phyloP scores from a whole-genome alignment of 2,113 vertebrate species.

The Ailurus styani region DNA sequence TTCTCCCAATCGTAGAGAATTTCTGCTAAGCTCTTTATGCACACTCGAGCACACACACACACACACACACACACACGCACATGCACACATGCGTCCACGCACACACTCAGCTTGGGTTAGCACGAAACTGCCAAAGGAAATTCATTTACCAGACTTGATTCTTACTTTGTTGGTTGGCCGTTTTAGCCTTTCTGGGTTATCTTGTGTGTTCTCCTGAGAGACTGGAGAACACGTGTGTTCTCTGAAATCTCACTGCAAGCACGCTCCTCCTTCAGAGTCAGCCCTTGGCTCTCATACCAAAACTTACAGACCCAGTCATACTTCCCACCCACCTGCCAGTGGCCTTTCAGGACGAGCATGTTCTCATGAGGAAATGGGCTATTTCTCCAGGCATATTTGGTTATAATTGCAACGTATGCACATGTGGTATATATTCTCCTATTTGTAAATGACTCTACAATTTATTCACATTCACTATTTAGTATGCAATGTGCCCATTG shows the following conservation, averaged over 20 bases:
- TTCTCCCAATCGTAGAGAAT: not conserved
- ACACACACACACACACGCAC: not conserved
- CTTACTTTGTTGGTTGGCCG: not conserved
- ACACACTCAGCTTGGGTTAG: not conserved
- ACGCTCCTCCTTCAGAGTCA: not conserved
- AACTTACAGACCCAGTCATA: accelerated
- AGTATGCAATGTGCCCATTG: not conserved
- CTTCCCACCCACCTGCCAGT: not conserved
- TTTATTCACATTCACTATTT: not conserved
- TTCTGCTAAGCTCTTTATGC: not conserved
- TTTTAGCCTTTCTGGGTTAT: not conserved
- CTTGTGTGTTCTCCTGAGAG: not conserved
- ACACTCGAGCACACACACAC: not conserved
- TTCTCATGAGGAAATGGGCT: not conserved
- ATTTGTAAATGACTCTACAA: not conserved
- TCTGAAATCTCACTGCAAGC: not conserved
- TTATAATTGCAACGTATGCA: not conserved
- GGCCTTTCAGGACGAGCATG: not conserved
- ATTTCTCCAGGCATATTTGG: not conserved
- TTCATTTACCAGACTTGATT: not conserved
- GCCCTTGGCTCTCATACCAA: accelerated
- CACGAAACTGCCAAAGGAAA: not conserved
- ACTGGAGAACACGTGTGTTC: not conserved
- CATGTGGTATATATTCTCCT: accelerated
- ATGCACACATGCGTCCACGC: too few species aligned